A percentile compares a stretch with the other conserved stretches of the same genome.
Conservation (phyloP, 1,140 invertebrate species). For the Drosophila santomea region DNA sequence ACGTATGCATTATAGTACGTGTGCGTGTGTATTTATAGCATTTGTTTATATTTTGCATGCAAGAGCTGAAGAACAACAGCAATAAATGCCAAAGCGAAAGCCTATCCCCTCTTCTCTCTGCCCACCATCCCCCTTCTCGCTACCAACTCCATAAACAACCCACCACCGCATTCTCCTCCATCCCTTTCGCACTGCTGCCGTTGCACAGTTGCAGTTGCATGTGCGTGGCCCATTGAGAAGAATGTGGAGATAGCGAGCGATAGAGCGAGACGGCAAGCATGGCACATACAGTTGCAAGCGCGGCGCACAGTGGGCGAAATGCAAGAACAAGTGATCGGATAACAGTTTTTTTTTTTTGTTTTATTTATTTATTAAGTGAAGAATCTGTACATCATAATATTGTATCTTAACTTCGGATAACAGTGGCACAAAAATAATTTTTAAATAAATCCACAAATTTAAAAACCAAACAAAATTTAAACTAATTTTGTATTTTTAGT, state of each 20-base stretch:
- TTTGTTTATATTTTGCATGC: constrained; percentile 80
- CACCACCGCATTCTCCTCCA: too few relatives aligned
- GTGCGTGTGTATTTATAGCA: constrained; percentile 77
- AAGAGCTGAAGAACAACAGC: constrained; percentile 41
- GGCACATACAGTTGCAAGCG: constrained; percentile 41
- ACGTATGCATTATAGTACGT: constrained; percentile 31
- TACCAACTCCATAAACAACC: too few relatives aligned
- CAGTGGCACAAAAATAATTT: too few relatives aligned
- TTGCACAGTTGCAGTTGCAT: constrained; percentile 28
- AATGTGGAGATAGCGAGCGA: constrained; percentile 25
- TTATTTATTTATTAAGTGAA: too few relatives aligned
- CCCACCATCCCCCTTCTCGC: too few relatives aligned
- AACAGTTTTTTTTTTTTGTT: too few relatives aligned
- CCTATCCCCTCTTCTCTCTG: background rate
- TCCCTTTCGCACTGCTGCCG: constrained; percentile 19
- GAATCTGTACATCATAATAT: too few relatives aligned
- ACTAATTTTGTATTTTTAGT: too few relatives aligned
- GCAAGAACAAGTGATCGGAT: background rate
- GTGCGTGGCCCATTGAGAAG: constrained; percentile 48
- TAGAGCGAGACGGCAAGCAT: constrained; percentile 22
- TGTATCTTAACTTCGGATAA: too few relatives aligned
- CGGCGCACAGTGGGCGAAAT: constrained; percentile 19
- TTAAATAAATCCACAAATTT: too few relatives aligned
- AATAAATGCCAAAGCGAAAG: constrained; percentile 25
- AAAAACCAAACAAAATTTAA: too few relatives aligned